Evolutionary conservation across 2,888 invertebrate genomes (phyloP), one percentile per base, ranked within the genome.

Genomic region (Escarpia spicata): DNA sequence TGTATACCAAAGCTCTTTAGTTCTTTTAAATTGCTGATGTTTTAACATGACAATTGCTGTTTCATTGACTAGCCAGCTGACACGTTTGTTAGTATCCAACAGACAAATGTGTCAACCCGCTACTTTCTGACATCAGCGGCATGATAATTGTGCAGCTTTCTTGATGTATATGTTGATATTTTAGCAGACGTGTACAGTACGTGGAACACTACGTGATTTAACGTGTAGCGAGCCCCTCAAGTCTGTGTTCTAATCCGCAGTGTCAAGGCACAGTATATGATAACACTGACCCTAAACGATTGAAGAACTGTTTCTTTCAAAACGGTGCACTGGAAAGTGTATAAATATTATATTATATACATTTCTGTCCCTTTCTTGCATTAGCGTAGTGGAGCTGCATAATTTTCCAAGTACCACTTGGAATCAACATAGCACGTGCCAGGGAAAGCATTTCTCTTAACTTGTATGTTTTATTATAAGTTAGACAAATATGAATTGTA

Each of bases 11-110:
- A 75, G 75, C 75, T 26, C n/a, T 75, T 75, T 75, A 75, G 75
- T 75, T 26, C 26, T 75, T 75, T 75, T 75, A 75, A 75, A 75
- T 75, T 75, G 75, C 75, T 75, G 75, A 75, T 26, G 75, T 75
- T 75, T 75, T 75, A 75, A 75, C 75, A 75, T 75, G 75, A 75
- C 75, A 75, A 75, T n/a, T 75, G 75, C 75, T 75, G 75, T 75
- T 75, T 75, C 75, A 75, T 75, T 75, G 19, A 75, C 19, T 75
- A 75, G 75, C 75, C 19, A 75, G 75, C 26, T 6, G n/a, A 75
- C 75, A 75, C 26, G 6, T 75, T 75, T 75, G 75, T 75, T 26
- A 75, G 75, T 75, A 26, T 75, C 75, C 75, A 75, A 26, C 75
- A 75, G 75, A 75, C 75, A 75, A 75, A 75, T 0, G 75, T 75